These are phyloP conservation scores for Apus apus DNA, from an alignment of 2,113 vertebrate genomes.

Conservation along the genomic window DNA sequence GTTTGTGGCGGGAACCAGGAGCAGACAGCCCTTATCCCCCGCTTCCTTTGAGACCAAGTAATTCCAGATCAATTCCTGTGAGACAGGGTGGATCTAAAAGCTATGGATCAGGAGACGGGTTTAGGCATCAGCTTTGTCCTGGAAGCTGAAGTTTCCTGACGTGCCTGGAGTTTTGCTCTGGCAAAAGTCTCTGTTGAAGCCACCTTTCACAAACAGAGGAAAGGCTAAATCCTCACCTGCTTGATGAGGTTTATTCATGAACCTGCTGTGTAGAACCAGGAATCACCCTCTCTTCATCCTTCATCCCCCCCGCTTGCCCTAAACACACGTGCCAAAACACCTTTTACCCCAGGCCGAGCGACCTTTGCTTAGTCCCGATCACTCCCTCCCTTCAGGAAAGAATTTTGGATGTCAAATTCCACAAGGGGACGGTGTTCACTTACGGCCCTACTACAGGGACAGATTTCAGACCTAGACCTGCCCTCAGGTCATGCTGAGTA, in stretches of 20 bases:
- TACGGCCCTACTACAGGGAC: neutral
- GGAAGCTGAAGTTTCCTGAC: neutral
- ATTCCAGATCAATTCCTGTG: neutral
- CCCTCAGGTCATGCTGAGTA: neutral
- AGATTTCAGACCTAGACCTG: neutral
- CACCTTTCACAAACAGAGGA: neutral
- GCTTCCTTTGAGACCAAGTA: neutral
- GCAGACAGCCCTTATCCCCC: accelerated
- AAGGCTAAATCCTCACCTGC: neutral
- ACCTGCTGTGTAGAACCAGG: neutral
- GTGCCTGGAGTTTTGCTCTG: neutral
- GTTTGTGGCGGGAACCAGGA: neutral
- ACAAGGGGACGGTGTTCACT: neutral
- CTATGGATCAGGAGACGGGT: neutral
- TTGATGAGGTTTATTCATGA: accelerated
- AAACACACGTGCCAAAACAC: accelerated
- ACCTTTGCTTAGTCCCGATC: neutral
- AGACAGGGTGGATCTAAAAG: neutral
- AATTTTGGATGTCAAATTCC: neutral
- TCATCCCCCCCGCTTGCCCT: neutral
- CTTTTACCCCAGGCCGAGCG: neutral
- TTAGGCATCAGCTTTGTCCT: neutral
- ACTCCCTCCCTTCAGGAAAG: neutral
- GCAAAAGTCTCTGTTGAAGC: neutral
- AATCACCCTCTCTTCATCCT: accelerated